phyloP scores from a whole-genome alignment of 2,888 invertebrate species.

The Hydrotaea cyrtoneurina region DNA sequence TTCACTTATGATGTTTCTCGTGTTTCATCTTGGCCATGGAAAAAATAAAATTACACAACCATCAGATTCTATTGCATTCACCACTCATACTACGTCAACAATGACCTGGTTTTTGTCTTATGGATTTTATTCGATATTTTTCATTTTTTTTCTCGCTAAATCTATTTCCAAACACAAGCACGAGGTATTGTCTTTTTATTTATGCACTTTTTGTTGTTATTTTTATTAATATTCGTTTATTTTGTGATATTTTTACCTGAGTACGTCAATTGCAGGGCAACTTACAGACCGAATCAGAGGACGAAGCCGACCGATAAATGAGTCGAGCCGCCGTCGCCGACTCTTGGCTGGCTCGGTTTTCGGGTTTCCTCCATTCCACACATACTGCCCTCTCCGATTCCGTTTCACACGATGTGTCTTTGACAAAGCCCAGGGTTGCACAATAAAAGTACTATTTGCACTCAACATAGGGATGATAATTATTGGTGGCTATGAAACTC shows the following conservation, averaged over 20 bases:
- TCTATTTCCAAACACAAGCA: not conserved
- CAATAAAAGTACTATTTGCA: too few relatives aligned
- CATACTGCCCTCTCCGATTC: too few relatives aligned
- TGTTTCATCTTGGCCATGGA: conserved; percentile 1
- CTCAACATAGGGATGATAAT: too few relatives aligned
- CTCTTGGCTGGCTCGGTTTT: too few relatives aligned
- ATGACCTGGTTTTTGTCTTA: conserved; percentile 65
- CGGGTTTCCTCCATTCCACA: too few relatives aligned
- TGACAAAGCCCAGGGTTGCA: too few relatives aligned
- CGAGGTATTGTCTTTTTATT: conserved; percentile 11
- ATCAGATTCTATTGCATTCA: not conserved
- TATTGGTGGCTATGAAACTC: too few relatives aligned
- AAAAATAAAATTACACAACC: conserved; percentile 27
- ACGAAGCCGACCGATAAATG: conserved; percentile 62
- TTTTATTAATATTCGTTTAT: conserved; percentile 41
- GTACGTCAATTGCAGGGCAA: too few relatives aligned
- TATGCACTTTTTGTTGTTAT: conserved; percentile 17
- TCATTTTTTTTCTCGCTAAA: not conserved
- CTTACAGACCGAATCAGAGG: conserved; percentile 61
- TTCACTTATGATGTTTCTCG: not conserved
- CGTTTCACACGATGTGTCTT: too few relatives aligned
- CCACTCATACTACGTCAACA: conserved; percentile 58
- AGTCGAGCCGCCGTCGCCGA: too few relatives aligned
- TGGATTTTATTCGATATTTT: not conserved
- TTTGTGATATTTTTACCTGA: conserved; percentile 66